Evolutionary conservation across 2,888 invertebrate species (phyloP).

Genomic region (Encarsia formosa): DNA sequence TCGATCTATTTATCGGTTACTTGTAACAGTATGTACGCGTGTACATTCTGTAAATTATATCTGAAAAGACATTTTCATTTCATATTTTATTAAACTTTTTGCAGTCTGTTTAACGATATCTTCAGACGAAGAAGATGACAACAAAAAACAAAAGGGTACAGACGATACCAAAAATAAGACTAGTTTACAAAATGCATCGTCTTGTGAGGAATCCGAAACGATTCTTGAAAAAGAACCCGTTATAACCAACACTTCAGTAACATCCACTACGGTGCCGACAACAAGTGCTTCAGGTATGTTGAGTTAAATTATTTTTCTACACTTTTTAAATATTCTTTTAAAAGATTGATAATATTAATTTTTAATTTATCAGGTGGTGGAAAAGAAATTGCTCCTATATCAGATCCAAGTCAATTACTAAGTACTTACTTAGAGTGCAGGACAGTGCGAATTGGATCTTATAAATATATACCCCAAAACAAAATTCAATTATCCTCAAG

Average conservation of each 20-base stretch:
- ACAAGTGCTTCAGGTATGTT: no score
- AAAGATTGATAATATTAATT: not conserved
- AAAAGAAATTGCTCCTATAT: not conserved
- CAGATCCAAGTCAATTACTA: constrained; percentile 3
- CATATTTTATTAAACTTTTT: no score
- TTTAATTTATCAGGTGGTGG: constrained; percentile 5
- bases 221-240: constrained; percentile 48
- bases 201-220: constrained; percentile 35
- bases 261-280: no score
- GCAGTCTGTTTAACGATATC: constrained; percentile 51
- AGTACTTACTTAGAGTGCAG: constrained; percentile 64
- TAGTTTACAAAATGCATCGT: constrained; percentile 22
- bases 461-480: constrained; percentile 72
- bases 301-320: no score
- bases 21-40: no score
- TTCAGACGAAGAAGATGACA: constrained; percentile 50
- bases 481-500: constrained; percentile 58
- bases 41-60: no score
- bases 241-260: constrained; percentile 13
- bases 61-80: no score
- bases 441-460: constrained; percentile 80
- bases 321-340: no score
- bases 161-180: constrained; percentile 17
- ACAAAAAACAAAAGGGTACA: constrained; percentile 28
- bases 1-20: no score